phyloP scores from a whole-genome alignment of 2,113 vertebrate genomes.

The Lanius collurio region DNA sequence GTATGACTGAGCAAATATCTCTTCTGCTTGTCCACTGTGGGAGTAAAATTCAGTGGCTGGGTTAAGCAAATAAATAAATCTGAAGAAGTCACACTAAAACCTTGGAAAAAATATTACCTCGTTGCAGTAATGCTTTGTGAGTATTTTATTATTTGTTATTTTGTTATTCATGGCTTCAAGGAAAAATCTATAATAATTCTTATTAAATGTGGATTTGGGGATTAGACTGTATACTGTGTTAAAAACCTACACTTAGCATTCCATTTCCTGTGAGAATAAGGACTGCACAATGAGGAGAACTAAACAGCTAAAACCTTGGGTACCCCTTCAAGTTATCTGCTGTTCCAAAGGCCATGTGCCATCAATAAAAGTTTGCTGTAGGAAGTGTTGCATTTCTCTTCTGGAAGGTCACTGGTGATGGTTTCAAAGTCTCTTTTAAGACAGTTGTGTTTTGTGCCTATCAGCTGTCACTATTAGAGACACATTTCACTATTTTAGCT shows the following conservation, averaged over 20 bases:
- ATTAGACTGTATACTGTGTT: not conserved
- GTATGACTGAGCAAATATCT: conserved; percentile 7
- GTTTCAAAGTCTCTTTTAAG: not conserved
- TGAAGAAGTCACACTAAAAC: not conserved
- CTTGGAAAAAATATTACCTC: not conserved
- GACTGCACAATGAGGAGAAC: not conserved
- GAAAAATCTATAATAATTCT: not conserved
- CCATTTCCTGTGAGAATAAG: not conserved
- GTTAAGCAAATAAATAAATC: conserved; percentile 9
- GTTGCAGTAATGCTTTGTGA: not conserved
- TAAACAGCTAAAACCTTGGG: not conserved
- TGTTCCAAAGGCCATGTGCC: not conserved
- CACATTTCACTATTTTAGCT: not conserved
- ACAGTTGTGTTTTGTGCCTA: not conserved
- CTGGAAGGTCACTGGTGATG: not conserved
- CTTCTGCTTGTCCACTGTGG: not conserved
- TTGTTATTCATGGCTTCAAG: not conserved
- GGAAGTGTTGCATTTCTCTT: not conserved
- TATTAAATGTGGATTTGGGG: not conserved
- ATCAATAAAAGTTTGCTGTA: not conserved
- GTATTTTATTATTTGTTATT: not conserved
- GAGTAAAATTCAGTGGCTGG: not conserved
- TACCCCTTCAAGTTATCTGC: not conserved
- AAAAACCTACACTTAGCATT: not conserved
- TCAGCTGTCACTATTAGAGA: not conserved